Evolutionary conservation across 1,140 invertebrate genomes (phyloP).

Genomic region (Glomeris maerens): DNA sequence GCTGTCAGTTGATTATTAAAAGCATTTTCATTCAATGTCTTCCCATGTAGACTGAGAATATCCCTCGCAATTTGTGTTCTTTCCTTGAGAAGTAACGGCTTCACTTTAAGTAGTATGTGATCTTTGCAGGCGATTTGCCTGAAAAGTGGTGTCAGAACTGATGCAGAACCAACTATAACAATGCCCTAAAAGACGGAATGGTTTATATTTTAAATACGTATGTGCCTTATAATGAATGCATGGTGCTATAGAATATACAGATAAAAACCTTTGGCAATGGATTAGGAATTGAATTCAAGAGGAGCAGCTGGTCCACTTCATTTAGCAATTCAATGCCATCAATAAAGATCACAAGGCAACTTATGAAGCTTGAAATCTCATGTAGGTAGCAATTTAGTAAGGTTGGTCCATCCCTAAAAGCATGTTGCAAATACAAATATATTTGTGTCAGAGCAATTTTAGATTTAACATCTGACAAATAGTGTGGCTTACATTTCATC

Average conservation of each 20-base stretch:
- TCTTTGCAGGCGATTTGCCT: conserved; percentile 24
- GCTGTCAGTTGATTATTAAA: conserved; percentile 34
- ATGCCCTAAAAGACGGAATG: conserved; percentile 18
- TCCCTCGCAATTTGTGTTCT: conserved; percentile 27
- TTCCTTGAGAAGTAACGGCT: conserved; percentile 21
- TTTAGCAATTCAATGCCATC: background rate
- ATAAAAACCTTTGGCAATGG: background rate
- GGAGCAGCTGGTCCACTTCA: background rate
- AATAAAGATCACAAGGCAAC: no score
- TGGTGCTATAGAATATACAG: background rate
- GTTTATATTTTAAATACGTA: background rate
- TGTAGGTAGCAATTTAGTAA: background rate
- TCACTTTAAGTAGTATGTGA: background rate
- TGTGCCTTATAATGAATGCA: background rate
- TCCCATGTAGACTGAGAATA: conserved; percentile 26
- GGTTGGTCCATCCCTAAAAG: background rate
- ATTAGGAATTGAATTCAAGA: background rate
- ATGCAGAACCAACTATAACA: conserved; percentile 21
- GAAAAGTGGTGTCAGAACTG: conserved; percentile 22
- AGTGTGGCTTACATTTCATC: background rate
- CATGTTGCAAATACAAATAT: background rate
- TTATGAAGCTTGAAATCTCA: no score
- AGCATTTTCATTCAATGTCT: conserved; percentile 30
- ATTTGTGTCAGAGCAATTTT: background rate
- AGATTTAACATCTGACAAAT: background rate